Conservation (phyloP, 2,113 vertebrate species). For the Gymnobelideus leadbeateri region DNA sequence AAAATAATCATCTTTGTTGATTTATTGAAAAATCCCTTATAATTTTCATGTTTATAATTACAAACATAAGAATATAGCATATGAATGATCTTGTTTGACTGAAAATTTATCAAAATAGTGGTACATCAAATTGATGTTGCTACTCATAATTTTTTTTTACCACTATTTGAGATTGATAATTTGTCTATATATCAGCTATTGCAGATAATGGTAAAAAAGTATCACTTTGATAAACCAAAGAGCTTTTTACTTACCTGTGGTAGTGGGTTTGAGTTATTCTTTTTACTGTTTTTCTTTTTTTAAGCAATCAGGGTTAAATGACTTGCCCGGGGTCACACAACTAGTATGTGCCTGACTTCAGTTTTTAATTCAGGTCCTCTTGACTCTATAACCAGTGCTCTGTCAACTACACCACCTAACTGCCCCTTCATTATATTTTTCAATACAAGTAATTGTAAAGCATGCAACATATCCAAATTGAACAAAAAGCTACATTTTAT, state of each 20-base stretch:
- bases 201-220: neutral
- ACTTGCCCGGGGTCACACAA: neutral
- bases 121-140: neutral
- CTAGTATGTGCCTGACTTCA: neutral
- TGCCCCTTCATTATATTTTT: neutral
- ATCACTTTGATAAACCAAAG: neutral
- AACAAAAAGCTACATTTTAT: neutral
- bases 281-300: neutral
- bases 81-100: neutral
- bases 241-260: neutral
- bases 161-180: neutral
- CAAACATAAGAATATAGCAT: neutral
- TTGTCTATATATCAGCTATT: neutral
- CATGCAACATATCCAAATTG: neutral
- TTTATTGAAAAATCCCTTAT: neutral
- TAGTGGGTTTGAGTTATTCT: neutral
- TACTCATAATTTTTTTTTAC: neutral
- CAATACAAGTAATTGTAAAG: neutral
- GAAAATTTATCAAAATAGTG: neutral
- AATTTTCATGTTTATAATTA: neutral
- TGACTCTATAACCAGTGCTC: neutral
- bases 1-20: too few relatives aligned
- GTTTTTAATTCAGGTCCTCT: neutral
- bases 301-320: neutral
- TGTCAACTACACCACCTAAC: neutral